phyloP scores from a whole-genome alignment of 1,140 invertebrate genomes.

The Halyomorpha halys region DNA sequence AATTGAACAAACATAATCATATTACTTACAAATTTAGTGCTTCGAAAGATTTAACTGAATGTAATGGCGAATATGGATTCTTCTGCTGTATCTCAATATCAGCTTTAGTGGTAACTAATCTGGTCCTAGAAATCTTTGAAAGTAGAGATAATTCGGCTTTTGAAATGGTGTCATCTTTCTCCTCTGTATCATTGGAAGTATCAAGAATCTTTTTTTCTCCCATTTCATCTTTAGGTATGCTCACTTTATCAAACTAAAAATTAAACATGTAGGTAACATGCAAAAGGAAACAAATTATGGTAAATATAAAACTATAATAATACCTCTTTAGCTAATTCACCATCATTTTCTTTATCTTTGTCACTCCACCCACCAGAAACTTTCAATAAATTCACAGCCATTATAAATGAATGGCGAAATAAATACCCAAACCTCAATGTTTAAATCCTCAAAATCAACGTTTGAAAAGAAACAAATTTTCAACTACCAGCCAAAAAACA shows the following conservation, averaged over 20 bases:
- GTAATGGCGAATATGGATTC: constrained; percentile 85
- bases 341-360: neutral
- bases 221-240: neutral
- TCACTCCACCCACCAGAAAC: constrained; percentile 7
- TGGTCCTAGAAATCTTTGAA: constrained; percentile 84
- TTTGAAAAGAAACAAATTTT: too few species aligned
- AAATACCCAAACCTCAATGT: too few species aligned
- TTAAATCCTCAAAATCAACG: too few species aligned
- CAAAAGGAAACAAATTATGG: too few species aligned
- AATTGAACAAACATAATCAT: neutral
- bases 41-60: constrained; percentile 90
- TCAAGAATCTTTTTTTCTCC: too few species aligned
- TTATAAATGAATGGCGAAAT: neutral
- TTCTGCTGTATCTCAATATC: constrained; percentile 81
- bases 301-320: too few species aligned
- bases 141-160: constrained; percentile 76
- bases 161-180: neutral
- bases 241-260: neutral
- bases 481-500: too few species aligned
- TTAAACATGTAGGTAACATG: neutral
- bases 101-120: constrained; percentile 71
- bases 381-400: constrained; percentile 12
- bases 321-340: too few species aligned
- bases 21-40: constrained; percentile 71
- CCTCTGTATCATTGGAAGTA: neutral